phyloP scores from a whole-genome alignment of 2,797 vertebrate genomes.

The Sebastes nivosus region DNA sequence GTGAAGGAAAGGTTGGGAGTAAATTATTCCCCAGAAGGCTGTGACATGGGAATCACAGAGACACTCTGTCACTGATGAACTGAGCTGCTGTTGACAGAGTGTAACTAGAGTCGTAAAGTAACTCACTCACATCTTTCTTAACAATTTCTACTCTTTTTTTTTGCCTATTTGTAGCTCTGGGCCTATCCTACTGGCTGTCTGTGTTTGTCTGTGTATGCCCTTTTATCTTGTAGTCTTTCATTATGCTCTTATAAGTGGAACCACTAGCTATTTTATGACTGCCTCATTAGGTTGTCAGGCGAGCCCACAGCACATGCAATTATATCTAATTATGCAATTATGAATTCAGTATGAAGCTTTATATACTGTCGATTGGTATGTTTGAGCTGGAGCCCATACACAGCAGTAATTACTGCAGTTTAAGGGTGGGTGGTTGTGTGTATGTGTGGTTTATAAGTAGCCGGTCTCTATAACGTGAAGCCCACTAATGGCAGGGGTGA shows the following conservation, averaged over 20 bases:
- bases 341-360: constrained; percentile 62
- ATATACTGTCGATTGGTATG: constrained; percentile 51
- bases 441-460: not conserved
- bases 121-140: constrained; percentile 11
- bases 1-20: constrained; percentile 22
- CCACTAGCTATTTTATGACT: constrained; percentile 60
- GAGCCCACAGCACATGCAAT: constrained; percentile 71
- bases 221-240: constrained; percentile 74
- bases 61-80: constrained; percentile 27
- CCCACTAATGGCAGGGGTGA: constrained; percentile 1
- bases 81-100: constrained; percentile 47
- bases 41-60: constrained; percentile 14
- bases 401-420: constrained; percentile 48
- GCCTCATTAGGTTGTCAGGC: constrained; percentile 73
- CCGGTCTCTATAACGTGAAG: not conserved
- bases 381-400: constrained; percentile 33
- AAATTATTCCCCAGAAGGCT: constrained; percentile 34
- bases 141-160: constrained; percentile 21
- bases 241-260: constrained; percentile 73
- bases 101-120: constrained; percentile 42
- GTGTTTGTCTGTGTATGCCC: constrained; percentile 56
- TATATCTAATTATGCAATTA: constrained; percentile 76
- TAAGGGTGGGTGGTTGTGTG: constrained; percentile 28
- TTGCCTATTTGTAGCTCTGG: constrained; percentile 13
- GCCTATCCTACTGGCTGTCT: constrained; percentile 33